Percentiles rank a stretch among this genome's conserved stretches.
Evolutionary conservation across 2,797 vertebrate species (phyloP).

Genomic region (Linurgus olivaceus): DNA sequence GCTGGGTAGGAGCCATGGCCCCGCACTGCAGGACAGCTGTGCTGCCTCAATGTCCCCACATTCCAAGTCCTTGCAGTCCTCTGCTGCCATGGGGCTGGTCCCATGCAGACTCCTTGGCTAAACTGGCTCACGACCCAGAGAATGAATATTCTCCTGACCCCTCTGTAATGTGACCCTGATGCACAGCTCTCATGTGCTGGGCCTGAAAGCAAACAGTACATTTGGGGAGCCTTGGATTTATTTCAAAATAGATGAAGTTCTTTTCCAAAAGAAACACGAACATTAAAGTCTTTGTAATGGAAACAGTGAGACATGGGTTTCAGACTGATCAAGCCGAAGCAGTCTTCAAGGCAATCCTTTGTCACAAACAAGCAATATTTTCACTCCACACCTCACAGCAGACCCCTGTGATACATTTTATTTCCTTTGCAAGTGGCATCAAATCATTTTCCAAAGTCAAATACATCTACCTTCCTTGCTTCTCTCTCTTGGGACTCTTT

Average conservation of each 20-base stretch:
- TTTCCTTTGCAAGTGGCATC: conserved; percentile 49
- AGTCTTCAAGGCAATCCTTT: conserved; percentile 48
- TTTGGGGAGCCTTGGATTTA: conserved; percentile 41
- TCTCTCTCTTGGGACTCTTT: conserved; percentile 51
- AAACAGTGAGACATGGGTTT: conserved; percentile 27
- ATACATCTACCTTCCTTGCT: conserved; percentile 48
- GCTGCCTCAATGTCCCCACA: background rate
- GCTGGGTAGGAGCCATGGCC: background rate
- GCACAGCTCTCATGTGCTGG: background rate
- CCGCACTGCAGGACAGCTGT: accelerated
- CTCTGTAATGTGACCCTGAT: background rate
- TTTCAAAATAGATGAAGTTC: conserved; percentile 44
- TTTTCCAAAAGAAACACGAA: conserved; percentile 54
- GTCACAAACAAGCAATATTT: conserved; percentile 56
- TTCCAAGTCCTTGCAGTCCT: background rate
- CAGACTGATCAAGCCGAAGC: conserved; percentile 44
- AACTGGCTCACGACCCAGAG: background rate
- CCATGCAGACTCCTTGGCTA: background rate
- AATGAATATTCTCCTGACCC: background rate
- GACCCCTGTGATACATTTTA: conserved; percentile 48
- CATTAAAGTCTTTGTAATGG: conserved; percentile 45
- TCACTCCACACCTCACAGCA: background rate
- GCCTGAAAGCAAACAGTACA: conserved; percentile 4
- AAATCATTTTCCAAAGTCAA: conserved; percentile 64
- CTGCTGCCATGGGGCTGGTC: background rate